Evolutionary conservation across 1,140 invertebrate species (phyloP).

Genomic region (Danaus melanippus): DNA sequence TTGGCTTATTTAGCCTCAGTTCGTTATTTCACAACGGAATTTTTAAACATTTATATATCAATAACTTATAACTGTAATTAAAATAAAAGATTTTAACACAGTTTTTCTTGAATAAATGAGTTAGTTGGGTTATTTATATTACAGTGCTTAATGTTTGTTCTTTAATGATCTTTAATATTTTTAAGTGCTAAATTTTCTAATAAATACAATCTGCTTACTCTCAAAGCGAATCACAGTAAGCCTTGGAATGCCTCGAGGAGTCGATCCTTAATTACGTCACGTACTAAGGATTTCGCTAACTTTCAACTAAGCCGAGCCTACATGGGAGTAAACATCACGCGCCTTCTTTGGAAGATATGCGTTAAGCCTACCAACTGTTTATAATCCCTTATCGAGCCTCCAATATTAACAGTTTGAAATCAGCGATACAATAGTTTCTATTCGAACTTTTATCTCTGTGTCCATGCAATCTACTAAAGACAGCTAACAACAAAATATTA

Average conservation of each 20-base stretch:
- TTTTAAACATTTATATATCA: too few relatives aligned
- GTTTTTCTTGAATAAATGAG: too few relatives aligned
- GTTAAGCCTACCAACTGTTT: conserved; percentile 42
- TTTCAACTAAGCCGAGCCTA: conserved; percentile 57
- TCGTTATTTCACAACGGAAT: too few relatives aligned
- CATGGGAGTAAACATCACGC: conserved; percentile 42
- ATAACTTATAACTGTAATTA: too few relatives aligned
- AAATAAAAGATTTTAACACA: too few relatives aligned
- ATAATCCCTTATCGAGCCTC: conserved; percentile 35
- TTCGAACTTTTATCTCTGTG: too few relatives aligned
- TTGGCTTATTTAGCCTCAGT: too few relatives aligned
- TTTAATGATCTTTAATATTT: too few relatives aligned
- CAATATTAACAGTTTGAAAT: conserved; percentile 14
- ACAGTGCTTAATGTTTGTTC: too few relatives aligned
- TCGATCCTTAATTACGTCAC: conserved; percentile 56
- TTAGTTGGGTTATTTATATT: too few relatives aligned
- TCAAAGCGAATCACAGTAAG: conserved; percentile 29
- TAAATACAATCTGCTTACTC: conserved; percentile 16
- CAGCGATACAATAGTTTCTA: neutral
- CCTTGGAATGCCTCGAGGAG: conserved; percentile 31
- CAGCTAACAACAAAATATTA: too few relatives aligned
- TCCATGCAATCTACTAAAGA: too few relatives aligned
- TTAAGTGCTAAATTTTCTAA: conserved; percentile 4
- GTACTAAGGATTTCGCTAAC: conserved; percentile 54
- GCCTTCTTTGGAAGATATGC: conserved; percentile 45